Evolutionary conservation across 2,113 vertebrate species (phyloP).

Genomic region (Casuarius casuarius): DNA sequence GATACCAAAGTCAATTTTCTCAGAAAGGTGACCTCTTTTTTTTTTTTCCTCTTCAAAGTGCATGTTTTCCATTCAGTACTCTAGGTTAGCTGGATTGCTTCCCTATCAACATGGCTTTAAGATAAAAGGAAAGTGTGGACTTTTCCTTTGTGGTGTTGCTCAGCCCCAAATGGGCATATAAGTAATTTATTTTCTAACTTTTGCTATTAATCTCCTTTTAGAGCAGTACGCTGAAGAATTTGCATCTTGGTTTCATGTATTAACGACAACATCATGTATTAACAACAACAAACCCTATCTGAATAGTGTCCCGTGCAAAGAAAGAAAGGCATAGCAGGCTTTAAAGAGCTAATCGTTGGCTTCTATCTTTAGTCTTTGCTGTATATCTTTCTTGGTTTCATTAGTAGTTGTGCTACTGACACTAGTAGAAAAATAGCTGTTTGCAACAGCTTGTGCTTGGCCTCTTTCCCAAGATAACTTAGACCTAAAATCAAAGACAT

Average conservation of each 20-base stretch:
- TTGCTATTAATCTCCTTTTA: not conserved
- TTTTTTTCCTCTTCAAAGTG: not conserved
- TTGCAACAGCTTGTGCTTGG: not conserved
- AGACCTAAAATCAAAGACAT: not conserved
- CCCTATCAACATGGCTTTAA: not conserved
- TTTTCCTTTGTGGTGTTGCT: not conserved
- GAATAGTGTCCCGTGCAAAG: not conserved
- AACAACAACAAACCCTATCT: not conserved
- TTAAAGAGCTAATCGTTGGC: not conserved
- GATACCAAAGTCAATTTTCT: not conserved
- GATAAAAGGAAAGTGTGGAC: not conserved
- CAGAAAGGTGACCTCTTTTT: not conserved
- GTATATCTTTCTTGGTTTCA: not conserved
- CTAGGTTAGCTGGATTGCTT: not conserved
- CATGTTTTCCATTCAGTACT: not conserved
- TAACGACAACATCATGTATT: not conserved
- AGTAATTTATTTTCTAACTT: not conserved
- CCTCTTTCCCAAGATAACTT: not conserved
- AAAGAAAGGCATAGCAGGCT: not conserved
- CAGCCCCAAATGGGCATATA: not conserved
- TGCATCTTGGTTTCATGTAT: not conserved
- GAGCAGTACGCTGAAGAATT: not conserved
- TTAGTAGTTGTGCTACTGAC: not conserved
- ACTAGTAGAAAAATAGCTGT: not conserved
- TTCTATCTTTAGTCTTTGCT: not conserved